Evolutionary conservation across 1,140 invertebrate genomes (phyloP).

Genomic region (Magallana angulata): DNA sequence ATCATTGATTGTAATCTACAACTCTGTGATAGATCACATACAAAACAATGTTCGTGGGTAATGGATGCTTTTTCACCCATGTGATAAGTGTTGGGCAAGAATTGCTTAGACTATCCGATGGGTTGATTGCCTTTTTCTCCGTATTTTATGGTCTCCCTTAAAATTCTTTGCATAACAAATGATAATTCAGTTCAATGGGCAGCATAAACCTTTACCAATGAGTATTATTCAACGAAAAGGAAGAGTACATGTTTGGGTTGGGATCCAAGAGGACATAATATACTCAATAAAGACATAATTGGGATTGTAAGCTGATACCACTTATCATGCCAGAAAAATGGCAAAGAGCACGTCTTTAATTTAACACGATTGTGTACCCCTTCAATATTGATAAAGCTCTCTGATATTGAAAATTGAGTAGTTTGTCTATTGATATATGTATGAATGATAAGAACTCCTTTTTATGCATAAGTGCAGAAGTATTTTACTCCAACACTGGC

Average conservation of each 20-base stretch:
- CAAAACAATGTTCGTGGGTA: constrained; percentile 23
- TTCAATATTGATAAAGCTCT: constrained; percentile 18
- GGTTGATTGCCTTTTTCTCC: not conserved
- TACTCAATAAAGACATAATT: too few relatives aligned
- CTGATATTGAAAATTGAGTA: not conserved
- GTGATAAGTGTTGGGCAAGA: constrained; percentile 14
- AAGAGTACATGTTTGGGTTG: too few relatives aligned
- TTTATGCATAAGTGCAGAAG: not conserved
- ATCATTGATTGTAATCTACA: constrained; percentile 32
- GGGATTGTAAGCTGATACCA: not conserved
- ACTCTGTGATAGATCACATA: constrained; percentile 31
- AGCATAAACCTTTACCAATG: too few relatives aligned
- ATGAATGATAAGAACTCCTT: constrained; percentile 17
- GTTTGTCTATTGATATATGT: constrained; percentile 14
- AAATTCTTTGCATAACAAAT: constrained; percentile 23
- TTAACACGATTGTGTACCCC: not conserved
- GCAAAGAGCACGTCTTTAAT: not conserved
- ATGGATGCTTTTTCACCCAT: constrained; percentile 33
- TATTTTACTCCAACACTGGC: constrained; percentile 12
- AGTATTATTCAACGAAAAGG: too few relatives aligned
- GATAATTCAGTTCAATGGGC: not conserved
- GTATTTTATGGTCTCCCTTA: not conserved
- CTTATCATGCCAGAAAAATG: not conserved
- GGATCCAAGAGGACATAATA: too few relatives aligned
- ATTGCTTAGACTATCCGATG: not conserved